These are phyloP conservation scores for Plumapathes pennacea DNA, from an alignment of 92 coral and sea anemone genomes.

Conservation along the genomic window DNA sequence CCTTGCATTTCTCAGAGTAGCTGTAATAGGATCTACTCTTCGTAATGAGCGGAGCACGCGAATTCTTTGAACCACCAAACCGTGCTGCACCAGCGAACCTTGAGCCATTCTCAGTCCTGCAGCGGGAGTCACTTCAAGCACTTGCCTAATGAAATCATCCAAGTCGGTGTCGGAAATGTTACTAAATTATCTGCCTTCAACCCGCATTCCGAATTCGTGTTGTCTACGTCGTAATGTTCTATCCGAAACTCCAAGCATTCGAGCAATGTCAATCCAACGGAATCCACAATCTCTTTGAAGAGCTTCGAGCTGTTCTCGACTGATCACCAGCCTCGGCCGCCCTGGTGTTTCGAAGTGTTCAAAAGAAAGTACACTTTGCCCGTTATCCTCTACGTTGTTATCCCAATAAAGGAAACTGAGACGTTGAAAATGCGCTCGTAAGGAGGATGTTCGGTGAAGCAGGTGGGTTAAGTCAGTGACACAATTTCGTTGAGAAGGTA, in stretches of 20 bases:
- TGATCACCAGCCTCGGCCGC: slow-evolving; percentile 32
- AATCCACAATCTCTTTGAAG: slow-evolving; percentile 24
- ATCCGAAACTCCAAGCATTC: slow-evolving; percentile 29
- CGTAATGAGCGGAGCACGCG: slow-evolving; percentile 55
- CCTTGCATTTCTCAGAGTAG: slow-evolving; percentile 55
- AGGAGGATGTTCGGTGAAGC: slow-evolving; percentile 6
- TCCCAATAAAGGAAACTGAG: neutral
- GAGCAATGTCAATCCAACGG: slow-evolving; percentile 41
- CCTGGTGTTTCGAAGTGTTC: slow-evolving; percentile 19
- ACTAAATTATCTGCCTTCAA: slow-evolving; percentile 38
- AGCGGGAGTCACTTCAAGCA: slow-evolving; percentile 39
- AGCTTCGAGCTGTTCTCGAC: slow-evolving; percentile 30
- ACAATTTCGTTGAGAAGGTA: slow-evolving; percentile 8
- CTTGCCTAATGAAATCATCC: slow-evolving; percentile 22
- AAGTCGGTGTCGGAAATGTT: slow-evolving; percentile 42
- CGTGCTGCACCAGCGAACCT: slow-evolving; percentile 35
- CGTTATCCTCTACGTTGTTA: neutral
- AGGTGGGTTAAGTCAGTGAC: slow-evolving; percentile 20
- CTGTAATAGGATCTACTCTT: slow-evolving; percentile 63
- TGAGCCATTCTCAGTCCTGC: slow-evolving; percentile 62
- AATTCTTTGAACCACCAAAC: slow-evolving; percentile 39
- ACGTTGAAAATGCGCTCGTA: slow-evolving; percentile 16
- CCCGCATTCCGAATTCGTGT: slow-evolving; percentile 43
- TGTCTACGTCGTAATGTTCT: slow-evolving; percentile 33
- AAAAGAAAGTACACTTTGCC: neutral